Base-by-base conservation (phyloP, 2,888 invertebrate genomes). In the Leucophora obtusa region DNA sequence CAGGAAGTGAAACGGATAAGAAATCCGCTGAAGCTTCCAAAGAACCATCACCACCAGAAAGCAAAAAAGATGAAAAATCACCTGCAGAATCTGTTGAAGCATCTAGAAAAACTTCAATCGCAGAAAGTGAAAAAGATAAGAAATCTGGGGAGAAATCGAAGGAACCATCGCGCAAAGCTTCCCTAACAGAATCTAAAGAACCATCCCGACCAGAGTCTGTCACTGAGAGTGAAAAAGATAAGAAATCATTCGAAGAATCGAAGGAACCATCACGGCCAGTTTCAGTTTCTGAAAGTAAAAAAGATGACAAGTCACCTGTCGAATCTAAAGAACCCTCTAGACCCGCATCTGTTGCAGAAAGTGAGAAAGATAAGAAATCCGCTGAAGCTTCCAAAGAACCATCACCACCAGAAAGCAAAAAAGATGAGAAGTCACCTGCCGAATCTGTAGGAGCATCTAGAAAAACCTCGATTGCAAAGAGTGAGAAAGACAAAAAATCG, bases 251-350 rank as follows among this genome's bases (percentile, higher is more conserved):
- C 74, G 7, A 50, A 14, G 50, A 73, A 17, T 82, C 83, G 11
- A 84, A 85, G 9, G 84, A 58, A 84, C 43, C 66, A 3, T 84
- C 86, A 0, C 73, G 81, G 1, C 81, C 82, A 53, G 82, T 70
- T 59, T 86, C 85, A 6, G 72, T 82, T 24, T 82, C 51, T 7
- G 63, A 79, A 35, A 78, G 69, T n/a, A 17, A 35, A 11, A 72
- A 53, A 60, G 71, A 65, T 59, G 82, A 63, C 58, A 84, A 84
- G 9, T 83, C 76, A 9, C 33, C 65, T 18, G 14, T 74, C 60
- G 53, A 73, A 80, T n/a, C 69, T 3, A 5, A 74, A 71, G 11
- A 70, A 47, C 50, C 74, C n/a, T 72, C 72, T 7, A 35, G 56
- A 17, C 47, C 66, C 35, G 59, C 17, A 10, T 71, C 72, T n/a